Evolutionary conservation across 2,797 vertebrate species (phyloP).

Genomic region (Anableps anableps): DNA sequence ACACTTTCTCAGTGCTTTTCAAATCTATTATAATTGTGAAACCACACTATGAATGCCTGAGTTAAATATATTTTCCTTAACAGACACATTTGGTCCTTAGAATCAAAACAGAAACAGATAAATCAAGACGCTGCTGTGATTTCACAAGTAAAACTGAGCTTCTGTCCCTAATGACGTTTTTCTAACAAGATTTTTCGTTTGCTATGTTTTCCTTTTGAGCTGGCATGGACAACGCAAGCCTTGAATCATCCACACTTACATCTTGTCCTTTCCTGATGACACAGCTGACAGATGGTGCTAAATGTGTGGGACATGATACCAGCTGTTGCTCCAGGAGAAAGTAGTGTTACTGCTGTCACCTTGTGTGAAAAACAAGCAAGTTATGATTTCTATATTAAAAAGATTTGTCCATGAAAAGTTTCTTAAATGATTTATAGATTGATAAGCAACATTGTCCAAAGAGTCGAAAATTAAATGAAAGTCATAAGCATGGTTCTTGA

Average conservation of each 20-base stretch:
- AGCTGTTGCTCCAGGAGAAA: slow-evolving; percentile 71
- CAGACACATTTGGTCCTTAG: neutral
- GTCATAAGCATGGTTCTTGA: neutral
- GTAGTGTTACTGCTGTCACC: slow-evolving; percentile 23
- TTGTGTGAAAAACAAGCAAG: slow-evolving; percentile 5
- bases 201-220: slow-evolving; percentile 47
- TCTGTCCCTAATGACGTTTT: slow-evolving; percentile 18
- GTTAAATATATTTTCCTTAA: neutral
- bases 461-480: neutral
- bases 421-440: slow-evolving; percentile 4
- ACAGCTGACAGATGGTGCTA: slow-evolving; percentile 72
- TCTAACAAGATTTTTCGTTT: slow-evolving; percentile 28
- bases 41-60: slow-evolving; percentile 1
- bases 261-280: slow-evolving; percentile 72
- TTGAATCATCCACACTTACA: slow-evolving; percentile 76
- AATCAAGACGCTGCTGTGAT: neutral
- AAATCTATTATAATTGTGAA: slow-evolving; percentile 9
- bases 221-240: slow-evolving; percentile 60
- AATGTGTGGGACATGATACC: slow-evolving; percentile 73
- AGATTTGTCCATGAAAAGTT: slow-evolving; percentile 1
- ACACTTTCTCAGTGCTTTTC: neutral
- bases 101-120: neutral
- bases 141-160: slow-evolving; percentile 2
- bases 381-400: slow-evolving; percentile 9
- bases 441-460: slow-evolving; percentile 6